These are phyloP conservation scores for Maniola hyperantus DNA, from an alignment of 2,888 invertebrate species.

Conservation along the genomic window DNA sequence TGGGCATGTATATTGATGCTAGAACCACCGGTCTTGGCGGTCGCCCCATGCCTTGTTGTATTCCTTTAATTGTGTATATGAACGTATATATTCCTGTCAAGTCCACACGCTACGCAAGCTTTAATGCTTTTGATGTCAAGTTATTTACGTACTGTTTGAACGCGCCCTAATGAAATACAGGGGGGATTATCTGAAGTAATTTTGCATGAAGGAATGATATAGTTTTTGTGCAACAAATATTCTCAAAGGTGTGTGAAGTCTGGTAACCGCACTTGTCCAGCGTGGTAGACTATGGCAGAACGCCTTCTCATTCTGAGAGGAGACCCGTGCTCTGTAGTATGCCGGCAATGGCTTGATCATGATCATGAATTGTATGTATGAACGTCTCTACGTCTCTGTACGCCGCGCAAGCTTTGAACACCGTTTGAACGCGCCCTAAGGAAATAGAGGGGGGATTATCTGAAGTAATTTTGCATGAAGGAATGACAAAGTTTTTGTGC, in stretches of 20 bases:
- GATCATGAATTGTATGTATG: no score
- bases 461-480: constrained; percentile 79
- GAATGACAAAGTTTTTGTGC: constrained; percentile 69
- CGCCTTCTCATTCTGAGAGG: no score
- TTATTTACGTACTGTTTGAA: constrained; percentile 32
- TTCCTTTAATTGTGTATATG: constrained; percentile 2
- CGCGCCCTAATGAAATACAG: constrained; percentile 35
- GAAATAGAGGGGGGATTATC: constrained; percentile 48
- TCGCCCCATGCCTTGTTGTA: no score
- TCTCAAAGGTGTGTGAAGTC: no score
- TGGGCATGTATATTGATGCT: no score
- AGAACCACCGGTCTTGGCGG: no score
- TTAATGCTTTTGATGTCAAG: constrained; percentile 28
- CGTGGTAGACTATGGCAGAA: no score
- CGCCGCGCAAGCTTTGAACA: no score
- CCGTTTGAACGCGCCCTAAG: constrained; percentile 36
- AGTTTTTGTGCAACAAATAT: constrained; percentile 65
- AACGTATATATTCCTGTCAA: neutral
- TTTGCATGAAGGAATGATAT: constrained; percentile 78
- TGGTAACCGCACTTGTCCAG: no score
- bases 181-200: constrained; percentile 68
- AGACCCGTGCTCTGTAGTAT: no score
- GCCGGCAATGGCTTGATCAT: no score
- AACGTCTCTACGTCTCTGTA: no score
- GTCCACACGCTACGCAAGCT: constrained; percentile 6